Conservation (phyloP, 2,113 vertebrate species). For the Microcebus tavaratra region DNA sequence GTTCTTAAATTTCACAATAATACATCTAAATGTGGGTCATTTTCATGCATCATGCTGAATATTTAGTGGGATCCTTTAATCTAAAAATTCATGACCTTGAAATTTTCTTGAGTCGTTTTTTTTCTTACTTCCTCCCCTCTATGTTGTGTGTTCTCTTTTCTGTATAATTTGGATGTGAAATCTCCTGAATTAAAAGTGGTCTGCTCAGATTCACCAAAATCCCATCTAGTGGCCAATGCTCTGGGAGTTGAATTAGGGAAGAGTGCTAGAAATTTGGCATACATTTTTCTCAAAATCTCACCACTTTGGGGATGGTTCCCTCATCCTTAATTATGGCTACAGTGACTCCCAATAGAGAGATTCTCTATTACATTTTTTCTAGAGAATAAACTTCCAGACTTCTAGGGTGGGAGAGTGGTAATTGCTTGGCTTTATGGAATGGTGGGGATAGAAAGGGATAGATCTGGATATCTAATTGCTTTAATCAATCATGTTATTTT, state of each 20-base stretch:
- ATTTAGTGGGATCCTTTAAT: background rate
- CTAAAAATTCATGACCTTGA: constrained; percentile 4
- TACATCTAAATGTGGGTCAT: background rate
- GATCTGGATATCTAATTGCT: background rate
- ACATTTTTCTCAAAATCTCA: background rate
- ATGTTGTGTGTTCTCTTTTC: background rate
- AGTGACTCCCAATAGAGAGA: background rate
- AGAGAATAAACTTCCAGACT: background rate
- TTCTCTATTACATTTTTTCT: background rate
- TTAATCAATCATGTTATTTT: background rate
- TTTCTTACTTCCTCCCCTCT: background rate
- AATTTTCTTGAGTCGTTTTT: background rate
- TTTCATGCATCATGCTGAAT: background rate
- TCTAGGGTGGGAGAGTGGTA: background rate
- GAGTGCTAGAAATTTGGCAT: background rate
- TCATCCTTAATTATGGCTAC: background rate
- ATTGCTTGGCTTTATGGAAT: background rate
- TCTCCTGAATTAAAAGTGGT: background rate
- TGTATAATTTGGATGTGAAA: background rate
- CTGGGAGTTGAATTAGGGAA: background rate
- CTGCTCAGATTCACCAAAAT: background rate
- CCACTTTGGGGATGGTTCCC: background rate
- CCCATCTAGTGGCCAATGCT: background rate
- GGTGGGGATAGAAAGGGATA: rapidly evolving
- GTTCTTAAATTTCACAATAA: background rate